Evolutionary conservation across 2,113 vertebrate genomes (phyloP).

Genomic region (Pyxicephalus adspersus): DNA sequence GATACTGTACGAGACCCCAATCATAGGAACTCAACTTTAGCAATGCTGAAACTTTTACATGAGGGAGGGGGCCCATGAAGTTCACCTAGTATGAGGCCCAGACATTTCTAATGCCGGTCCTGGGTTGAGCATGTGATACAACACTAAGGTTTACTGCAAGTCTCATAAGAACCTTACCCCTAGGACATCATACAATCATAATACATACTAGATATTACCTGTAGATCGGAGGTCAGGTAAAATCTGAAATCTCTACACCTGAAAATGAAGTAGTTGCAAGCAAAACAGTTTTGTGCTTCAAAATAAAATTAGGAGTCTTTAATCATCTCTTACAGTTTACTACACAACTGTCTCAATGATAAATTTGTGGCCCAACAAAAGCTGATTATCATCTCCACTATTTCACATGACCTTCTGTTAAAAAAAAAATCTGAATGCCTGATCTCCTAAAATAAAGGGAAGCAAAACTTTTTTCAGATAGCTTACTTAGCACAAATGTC

Average conservation of each 20-base stretch:
- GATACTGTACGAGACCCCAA: too few relatives aligned
- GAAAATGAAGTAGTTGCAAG: background rate
- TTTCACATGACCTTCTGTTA: constrained; percentile 45
- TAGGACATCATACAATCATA: too few relatives aligned
- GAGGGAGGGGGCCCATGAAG: too few relatives aligned
- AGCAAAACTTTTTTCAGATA: constrained; percentile 44
- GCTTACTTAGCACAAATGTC: constrained; percentile 48
- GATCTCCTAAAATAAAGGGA: constrained; percentile 44
- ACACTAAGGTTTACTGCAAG: too few relatives aligned
- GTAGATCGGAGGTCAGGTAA: too few relatives aligned
- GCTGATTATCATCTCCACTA: constrained; percentile 28
- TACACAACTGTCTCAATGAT: background rate
- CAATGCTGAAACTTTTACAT: too few relatives aligned
- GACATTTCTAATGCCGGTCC: too few relatives aligned
- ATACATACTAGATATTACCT: too few relatives aligned
- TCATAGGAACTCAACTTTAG: too few relatives aligned
- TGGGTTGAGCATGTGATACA: too few relatives aligned
- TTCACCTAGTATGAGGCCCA: too few relatives aligned
- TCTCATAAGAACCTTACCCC: too few relatives aligned
- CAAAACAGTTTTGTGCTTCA: background rate
- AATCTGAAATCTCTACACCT: background rate
- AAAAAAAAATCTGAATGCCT: constrained; percentile 36
- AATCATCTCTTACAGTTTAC: background rate
- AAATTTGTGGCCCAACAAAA: constrained; percentile 33
- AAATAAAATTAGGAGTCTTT: background rate